Evolutionary conservation across 2,888 invertebrate genomes (phyloP).

Genomic region (Hermaeophaga mercurialis): DNA sequence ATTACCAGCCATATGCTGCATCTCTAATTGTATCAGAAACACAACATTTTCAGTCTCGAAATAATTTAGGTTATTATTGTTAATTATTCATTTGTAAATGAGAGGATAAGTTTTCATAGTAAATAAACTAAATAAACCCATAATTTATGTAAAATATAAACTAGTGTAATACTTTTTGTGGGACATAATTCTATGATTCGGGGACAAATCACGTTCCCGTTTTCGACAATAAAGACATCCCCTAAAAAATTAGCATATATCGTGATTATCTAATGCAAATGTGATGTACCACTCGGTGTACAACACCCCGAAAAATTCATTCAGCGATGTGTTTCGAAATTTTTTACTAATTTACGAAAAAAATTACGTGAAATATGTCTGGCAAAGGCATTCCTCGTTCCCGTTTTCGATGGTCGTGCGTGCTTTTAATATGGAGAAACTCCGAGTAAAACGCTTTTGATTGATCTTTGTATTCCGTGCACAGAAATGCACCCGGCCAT

Average conservation of each 20-base stretch:
- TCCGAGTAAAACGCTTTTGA: conserved; percentile 46
- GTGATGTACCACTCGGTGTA: conserved; percentile 16
- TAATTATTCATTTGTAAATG: too few relatives aligned
- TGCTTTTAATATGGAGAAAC: conserved; percentile 38
- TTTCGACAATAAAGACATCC: neutral
- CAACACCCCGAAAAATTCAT: neutral
- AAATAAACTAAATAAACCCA: too few relatives aligned
- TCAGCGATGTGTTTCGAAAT: conserved; percentile 1
- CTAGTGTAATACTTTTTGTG: too few relatives aligned
- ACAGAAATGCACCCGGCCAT: conserved; percentile 45
- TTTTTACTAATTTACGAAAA: conserved; percentile 14
- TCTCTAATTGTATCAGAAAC: too few relatives aligned
- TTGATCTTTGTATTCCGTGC: conserved; percentile 54
- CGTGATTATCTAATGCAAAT: conserved; percentile 14
- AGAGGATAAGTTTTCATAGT: too few relatives aligned
- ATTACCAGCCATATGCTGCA: too few relatives aligned
- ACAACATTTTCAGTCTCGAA: too few relatives aligned
- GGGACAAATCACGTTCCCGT: too few relatives aligned
- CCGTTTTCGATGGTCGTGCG: conserved; percentile 26
- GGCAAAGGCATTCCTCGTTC: conserved; percentile 9
- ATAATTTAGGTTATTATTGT: too few relatives aligned
- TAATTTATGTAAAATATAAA: too few relatives aligned
- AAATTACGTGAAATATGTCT: conserved; percentile 17
- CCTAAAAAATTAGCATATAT: conserved; percentile 8
- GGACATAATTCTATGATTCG: too few relatives aligned